Base-by-base conservation (phyloP, 2,888 invertebrate species). In the Campoletis raptor region DNA sequence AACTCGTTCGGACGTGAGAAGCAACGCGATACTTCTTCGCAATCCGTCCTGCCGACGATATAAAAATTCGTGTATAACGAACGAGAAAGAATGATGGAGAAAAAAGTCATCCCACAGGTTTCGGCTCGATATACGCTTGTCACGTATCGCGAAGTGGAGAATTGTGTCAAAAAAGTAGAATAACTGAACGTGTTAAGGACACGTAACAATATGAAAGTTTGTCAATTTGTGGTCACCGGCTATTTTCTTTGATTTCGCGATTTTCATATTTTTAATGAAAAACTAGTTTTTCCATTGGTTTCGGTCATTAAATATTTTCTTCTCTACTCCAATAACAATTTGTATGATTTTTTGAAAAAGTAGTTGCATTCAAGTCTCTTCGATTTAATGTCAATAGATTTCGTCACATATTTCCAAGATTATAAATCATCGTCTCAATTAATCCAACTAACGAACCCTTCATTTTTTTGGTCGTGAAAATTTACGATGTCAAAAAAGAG, bases 1-100 rank as follows among this genome's bases (percentile, higher is more conserved):
- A 92, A 92, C 90, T 91, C 91, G 91, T 89, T 92, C 90, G 89
- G 92, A 93, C 93, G 92, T 93, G 90, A 91, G 90, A 90, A 86
- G 94, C 91, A 94, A 94, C 91, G 92, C 90, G 94, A 94, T 94
- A 94, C 91, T 90, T 90, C 92, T 94, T 92, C 91, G 92, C 92
- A 92, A 89, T 92, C 90, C 91, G 89, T 88, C 83, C 15, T 83
- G 84, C 80, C 86, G 86, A 78, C 82, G 86, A 85, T 69, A 78
- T 74, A 85, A 78, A 81, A 73, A 64, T 61, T 45, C 80, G 66
- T 40, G 64, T 42, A 36, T 42, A 45, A 40, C 21, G 64, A 15
- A 15, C 45, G 57, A 57, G 57, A 69, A 57, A 67, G 52, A 72
- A 61, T 48, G 76, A 87, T 69, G 40, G 40, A 24, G 30, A 54